Percentiles rank a stretch among this genome's conserved stretches.
These are phyloP conservation scores for Ceratothoa steindachneri DNA, from an alignment of 2,888 invertebrate species.

Conservation along the genomic window DNA sequence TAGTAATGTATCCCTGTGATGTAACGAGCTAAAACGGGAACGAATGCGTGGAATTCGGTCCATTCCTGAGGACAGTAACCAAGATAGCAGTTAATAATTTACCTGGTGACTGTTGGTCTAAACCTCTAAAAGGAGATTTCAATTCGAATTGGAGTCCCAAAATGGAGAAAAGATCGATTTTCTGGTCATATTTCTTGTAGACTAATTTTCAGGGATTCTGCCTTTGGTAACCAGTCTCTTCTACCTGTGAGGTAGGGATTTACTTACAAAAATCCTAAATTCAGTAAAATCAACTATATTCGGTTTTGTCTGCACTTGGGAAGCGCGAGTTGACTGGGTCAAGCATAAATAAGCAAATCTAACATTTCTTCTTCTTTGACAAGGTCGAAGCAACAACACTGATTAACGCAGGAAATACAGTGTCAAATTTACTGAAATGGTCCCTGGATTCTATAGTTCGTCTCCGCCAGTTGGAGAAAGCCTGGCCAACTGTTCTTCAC, in stretches of 20 bases:
- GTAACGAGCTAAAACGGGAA: too few species aligned
- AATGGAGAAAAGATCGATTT: too few species aligned
- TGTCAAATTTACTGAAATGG: neutral
- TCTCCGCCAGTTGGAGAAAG: constrained; percentile 24
- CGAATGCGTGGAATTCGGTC: too few species aligned
- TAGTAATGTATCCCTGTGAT: too few species aligned
- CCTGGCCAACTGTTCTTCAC: constrained; percentile 43
- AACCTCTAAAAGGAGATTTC: too few species aligned
- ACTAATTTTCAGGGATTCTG: too few species aligned
- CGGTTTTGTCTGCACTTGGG: neutral
- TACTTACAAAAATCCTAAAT: neutral
- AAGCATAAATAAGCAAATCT: neutral
- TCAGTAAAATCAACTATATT: neutral
- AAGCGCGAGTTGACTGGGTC: neutral
- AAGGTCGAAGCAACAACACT: neutral
- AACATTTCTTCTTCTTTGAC: neutral
- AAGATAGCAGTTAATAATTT: too few species aligned
- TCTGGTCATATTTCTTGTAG: too few species aligned
- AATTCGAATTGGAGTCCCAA: too few species aligned
- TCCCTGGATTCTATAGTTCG: constrained; percentile 24
- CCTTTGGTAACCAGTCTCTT: too few species aligned
- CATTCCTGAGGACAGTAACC: too few species aligned
- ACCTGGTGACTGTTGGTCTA: too few species aligned
- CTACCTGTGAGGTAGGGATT: neutral
- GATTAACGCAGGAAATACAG: neutral